Base-by-base conservation (phyloP, 2,113 vertebrate species). In the Psammodynastes pulverulentus region DNA sequence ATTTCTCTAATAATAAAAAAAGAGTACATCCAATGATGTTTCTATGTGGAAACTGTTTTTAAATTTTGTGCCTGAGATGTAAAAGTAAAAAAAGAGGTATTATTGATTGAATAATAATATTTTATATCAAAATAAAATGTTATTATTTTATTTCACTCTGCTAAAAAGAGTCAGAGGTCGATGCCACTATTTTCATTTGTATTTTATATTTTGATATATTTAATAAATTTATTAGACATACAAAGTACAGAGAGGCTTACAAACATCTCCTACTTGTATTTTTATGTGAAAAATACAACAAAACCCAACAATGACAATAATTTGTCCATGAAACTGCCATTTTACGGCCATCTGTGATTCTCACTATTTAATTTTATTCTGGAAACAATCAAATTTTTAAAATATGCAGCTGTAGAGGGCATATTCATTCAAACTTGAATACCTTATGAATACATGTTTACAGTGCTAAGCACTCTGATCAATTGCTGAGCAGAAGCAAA, bases 341-440 rank as follows among this genome's bases (percentile, higher is more conserved):
- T 84, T 9, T 17, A n/a, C 0, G 0, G 21, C 10, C 45, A 93
- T 87, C 29, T 49, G 62, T 29, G 2, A 84, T 19, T 52, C n/a
- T 72, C 1, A 1, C 48, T 67, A 72, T 43, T 92, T 72, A 93
- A 34, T 92, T 94, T 19, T 45, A 72, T 52, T 0, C 79, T 54
- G 86, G 91, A 85, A 90, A 84, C 72, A 79, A 51, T 62, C 86
- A 89, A 93, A 92, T 93, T 4, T 48, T 0, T 0, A 48, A 53
- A 0, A 39, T 72, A 7, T 79, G 45, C 85, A 94, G 89, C 90
- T 23, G 88, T 51, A 54, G 90, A 92, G 56, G 92, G n/a, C 56
- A 43, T 1, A 53, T 0, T 0, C 34, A 46, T 93, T 26, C 54
- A 89, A 0, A 2, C 0, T 0, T 0, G 0, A 0, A 0, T 72